Evolutionary conservation across 2,113 vertebrate genomes (phyloP).

Genomic region (Phyllopteryx taeniolatus): DNA sequence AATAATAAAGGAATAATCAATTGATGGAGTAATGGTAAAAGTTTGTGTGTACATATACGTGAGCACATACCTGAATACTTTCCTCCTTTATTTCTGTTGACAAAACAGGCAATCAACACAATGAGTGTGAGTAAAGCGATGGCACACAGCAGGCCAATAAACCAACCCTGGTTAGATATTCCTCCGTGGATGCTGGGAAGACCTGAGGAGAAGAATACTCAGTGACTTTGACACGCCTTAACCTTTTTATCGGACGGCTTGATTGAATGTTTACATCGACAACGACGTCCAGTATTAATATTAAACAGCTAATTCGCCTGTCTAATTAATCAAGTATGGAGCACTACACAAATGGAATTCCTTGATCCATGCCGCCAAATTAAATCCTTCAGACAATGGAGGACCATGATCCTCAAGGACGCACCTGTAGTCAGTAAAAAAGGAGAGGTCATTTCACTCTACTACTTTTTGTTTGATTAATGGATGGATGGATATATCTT

Average conservation of each 20-base stretch:
- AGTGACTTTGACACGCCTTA: conserved; percentile 63
- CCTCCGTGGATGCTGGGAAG: conserved; percentile 83
- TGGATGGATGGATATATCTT: not conserved
- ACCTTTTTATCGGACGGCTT: conserved; percentile 58
- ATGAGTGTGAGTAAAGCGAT: conserved; percentile 88
- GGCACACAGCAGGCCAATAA: conserved; percentile 96
- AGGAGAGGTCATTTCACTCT: not conserved
- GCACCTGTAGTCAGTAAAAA: not conserved
- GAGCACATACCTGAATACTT: conserved; percentile 90
- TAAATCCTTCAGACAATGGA: conserved; percentile 42
- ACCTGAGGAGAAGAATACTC: conserved; percentile 70
- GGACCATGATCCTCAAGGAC: conserved; percentile 45
- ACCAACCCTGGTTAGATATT: conserved; percentile 94
- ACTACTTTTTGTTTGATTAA: not conserved
- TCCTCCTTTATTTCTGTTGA: conserved; percentile 94
- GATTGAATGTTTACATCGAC: conserved; percentile 67
- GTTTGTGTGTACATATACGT: conserved; percentile 5
- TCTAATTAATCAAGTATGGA: conserved; percentile 71
- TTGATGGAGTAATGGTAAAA: conserved; percentile 4
- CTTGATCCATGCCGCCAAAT: conserved; percentile 40
- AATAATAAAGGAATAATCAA: conserved; percentile 12
- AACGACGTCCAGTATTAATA: conserved; percentile 64
- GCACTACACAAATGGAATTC: conserved; percentile 68
- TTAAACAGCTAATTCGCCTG: conserved; percentile 73
- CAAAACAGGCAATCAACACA: conserved; percentile 88